A percentile compares a stretch with the other conserved stretches of the same genome.
Evolutionary conservation across 1,140 invertebrate species (phyloP).

Genomic region (Drosophila bipectinata): DNA sequence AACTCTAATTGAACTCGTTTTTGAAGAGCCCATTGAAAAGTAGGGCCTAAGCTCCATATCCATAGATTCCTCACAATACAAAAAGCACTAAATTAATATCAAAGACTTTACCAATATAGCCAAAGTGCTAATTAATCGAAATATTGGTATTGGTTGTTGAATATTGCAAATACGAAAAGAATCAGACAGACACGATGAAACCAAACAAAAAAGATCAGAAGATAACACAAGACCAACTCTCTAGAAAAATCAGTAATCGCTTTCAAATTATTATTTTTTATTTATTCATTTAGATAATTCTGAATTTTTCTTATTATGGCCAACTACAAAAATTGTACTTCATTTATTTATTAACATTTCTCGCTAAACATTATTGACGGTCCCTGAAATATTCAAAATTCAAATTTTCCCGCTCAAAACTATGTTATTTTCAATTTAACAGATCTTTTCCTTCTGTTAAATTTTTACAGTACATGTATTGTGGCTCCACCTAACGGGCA

Average conservation of each 20-base stretch:
- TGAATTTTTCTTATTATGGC: background rate
- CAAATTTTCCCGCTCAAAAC: too few relatives aligned
- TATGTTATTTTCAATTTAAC: too few relatives aligned
- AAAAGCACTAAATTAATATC: conserved; percentile 84
- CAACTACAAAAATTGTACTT: too few relatives aligned
- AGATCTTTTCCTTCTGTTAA: too few relatives aligned
- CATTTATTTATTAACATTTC: too few relatives aligned
- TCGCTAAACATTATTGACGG: too few relatives aligned
- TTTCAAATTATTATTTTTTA: conserved; percentile 30
- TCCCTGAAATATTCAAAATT: too few relatives aligned
- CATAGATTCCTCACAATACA: conserved; percentile 84
- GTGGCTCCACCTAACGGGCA: background rate
- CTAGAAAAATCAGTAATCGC: conserved; percentile 64
- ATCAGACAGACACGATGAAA: conserved; percentile 1
- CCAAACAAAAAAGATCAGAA: conserved; percentile 19
- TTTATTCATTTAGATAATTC: conserved; percentile 29
- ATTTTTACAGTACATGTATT: background rate
- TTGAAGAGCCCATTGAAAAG: conserved; percentile 6
- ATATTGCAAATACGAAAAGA: conserved; percentile 61
- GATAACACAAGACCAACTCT: conserved; percentile 48
- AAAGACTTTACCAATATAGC: conserved; percentile 76
- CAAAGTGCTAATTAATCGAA: conserved; percentile 31
- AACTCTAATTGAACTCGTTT: conserved; percentile 12
- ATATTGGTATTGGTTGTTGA: conserved; percentile 81
- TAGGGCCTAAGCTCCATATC: conserved; percentile 39